phyloP scores from a whole-genome alignment of 2,797 vertebrate species.

The Pelodytes ibericus region DNA sequence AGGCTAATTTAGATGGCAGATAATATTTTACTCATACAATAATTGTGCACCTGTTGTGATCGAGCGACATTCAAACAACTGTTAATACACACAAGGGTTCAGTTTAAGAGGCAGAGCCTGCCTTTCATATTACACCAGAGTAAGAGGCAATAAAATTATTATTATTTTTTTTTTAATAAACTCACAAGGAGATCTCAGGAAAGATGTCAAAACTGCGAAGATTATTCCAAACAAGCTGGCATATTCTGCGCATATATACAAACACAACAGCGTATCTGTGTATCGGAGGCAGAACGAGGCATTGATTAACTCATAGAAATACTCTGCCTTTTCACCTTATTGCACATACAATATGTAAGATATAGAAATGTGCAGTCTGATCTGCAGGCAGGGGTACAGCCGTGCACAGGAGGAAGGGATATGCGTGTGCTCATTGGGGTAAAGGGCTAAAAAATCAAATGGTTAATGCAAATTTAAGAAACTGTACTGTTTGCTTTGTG shows the following conservation, averaged over 20 bases:
- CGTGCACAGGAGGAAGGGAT: too few relatives aligned
- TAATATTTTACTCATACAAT: conserved; percentile 84
- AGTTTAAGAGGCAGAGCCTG: conserved; percentile 62
- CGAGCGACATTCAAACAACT: conserved; percentile 76
- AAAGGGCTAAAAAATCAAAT: too few relatives aligned
- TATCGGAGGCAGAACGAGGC: neutral
- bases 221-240: neutral
- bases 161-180: conserved; percentile 62
- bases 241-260: neutral
- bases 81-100: conserved; percentile 68
- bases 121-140: conserved; percentile 61
- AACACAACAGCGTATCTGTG: neutral
- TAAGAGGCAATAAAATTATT: conserved; percentile 55
- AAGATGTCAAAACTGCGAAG: conserved; percentile 52
- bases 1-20: conserved; percentile 78
- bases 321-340: too few relatives aligned
- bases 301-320: neutral
- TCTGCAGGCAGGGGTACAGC: too few relatives aligned
- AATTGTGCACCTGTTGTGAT: conserved; percentile 83
- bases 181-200: conserved; percentile 40
- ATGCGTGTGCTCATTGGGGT: too few relatives aligned
- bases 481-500: too few relatives aligned
- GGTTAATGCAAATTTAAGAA: too few relatives aligned
- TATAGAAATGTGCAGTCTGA: too few relatives aligned
- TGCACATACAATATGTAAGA: too few relatives aligned